Base-by-base conservation (phyloP, 2,888 invertebrate genomes). In the Melangyna quadrimaculata region DNA sequence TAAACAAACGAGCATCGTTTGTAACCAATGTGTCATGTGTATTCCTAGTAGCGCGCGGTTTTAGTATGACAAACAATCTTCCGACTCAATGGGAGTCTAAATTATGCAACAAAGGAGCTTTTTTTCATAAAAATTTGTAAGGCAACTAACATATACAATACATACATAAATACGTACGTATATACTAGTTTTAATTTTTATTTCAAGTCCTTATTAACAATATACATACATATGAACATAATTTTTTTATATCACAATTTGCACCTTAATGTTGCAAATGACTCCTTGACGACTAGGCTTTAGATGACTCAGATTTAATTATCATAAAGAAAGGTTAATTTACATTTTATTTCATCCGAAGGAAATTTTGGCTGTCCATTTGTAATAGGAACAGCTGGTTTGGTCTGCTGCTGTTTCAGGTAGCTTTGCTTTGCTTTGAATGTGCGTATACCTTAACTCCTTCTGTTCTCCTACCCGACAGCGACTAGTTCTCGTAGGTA, bases 1-100 rank as follows among this genome's bases (percentile, higher is more conserved):
- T 70, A 70, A 86, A 86, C 86, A 86, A 86, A 81, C 81, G 84
- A 86, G 63, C 86, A 81, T 86, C 81, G 81, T 86, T 86, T 78
- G 77, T 78, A 86, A 73, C 77, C 77, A 77, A 86, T 86, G 81
- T 86, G 81, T 86, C 86, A 86, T 86, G 81, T 59, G 73, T 70
- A 77, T 73, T 65, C 57, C 69, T 69, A 80, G 17, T 10, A 45
- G 61, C 59, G 71, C 48, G 37, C 22, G 65, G 22, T 61, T 24
- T 24, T 19, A 22, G 37, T 69, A 57, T 61, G 48, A 61, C 86
- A 80, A 75, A 80, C 74, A 84, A 69, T 80, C 80, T 72, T 63
- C 80, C 48, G 75, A 72, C 80, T 86, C 84, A 86, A 80, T 73
- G 80, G 80, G 69, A 84, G 74, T 69, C 77, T 80, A 80, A 80